Evolutionary conservation across 2,113 vertebrate genomes (phyloP).

Genomic region (Lophotis ruficrista): DNA sequence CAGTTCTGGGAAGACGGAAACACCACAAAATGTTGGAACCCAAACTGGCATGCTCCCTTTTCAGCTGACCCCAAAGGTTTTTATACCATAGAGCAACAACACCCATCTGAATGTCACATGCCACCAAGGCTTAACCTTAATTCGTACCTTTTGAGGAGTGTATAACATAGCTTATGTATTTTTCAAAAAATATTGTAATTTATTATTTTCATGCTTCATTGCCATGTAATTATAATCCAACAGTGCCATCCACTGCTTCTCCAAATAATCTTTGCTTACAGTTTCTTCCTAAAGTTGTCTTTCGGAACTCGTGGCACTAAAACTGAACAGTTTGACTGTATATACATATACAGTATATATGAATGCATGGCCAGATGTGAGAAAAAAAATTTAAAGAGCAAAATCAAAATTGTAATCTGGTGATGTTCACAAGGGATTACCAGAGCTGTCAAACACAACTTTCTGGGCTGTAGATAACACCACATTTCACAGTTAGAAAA

Average conservation of each 20-base stretch:
- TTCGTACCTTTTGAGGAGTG: not conserved
- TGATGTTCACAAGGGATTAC: conserved; percentile 25
- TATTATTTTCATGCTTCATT: conserved; percentile 50
- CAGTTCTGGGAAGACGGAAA: not conserved
- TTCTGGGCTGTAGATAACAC: conserved; percentile 11
- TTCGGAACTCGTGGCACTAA: not conserved
- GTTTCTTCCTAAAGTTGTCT: not conserved
- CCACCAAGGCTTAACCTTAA: not conserved
- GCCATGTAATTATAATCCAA: conserved; percentile 71
- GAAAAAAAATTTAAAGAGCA: not conserved
- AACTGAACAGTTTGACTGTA: not conserved
- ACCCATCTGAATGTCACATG: not conserved
- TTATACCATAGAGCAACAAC: not conserved
- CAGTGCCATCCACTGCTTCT: conserved; percentile 74
- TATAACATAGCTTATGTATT: not conserved
- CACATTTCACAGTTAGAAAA: not conserved
- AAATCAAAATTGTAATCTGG: conserved; percentile 18
- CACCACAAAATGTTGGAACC: not conserved
- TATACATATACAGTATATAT: not conserved
- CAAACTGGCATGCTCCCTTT: not conserved
- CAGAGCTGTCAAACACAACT: conserved; percentile 39
- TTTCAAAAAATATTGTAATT: not conserved
- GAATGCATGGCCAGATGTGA: not conserved
- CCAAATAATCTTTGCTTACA: conserved; percentile 59
- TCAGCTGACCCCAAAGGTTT: not conserved